Base-by-base conservation (phyloP, 2,888 invertebrate genomes). In the Limenitis camilla region DNA sequence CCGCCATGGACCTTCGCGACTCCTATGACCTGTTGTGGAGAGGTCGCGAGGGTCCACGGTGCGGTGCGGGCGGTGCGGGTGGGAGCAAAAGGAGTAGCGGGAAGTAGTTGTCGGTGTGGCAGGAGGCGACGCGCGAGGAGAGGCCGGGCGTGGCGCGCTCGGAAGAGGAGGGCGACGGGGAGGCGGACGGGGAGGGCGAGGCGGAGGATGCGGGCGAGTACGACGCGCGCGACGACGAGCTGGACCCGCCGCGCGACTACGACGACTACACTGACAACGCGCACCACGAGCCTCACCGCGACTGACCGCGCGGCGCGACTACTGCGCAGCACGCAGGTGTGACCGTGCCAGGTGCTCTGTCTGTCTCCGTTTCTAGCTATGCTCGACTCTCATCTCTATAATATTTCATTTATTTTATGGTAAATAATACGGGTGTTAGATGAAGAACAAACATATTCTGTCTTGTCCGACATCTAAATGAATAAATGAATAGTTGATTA, bases 251-350 rank as follows among this genome's bases (percentile, higher is more conserved):
- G 76, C 78, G 59, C 75, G 80, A 84, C 69, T 84, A 85, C 72
- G 83, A 84, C 67, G 85, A 85, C 76, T 85, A 86, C 76, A 71
- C 71, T 42, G 84, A 85, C 73, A 82, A 85, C 75, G 73, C 81
- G 65, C 79, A 80, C 65, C 73, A 68, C 64, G 64, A 78, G 59
- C 72, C 62, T 52, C 77, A 69, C 64, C 78, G 69, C 67, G 81
- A 82, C 79, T 82, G 76, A 78, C 59, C n/a, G n/a, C n/a, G n/a
- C n/a, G n/a, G n/a, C n/a, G n/a, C n/a, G n/a, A n/a, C n/a, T n/a
- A n/a, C n/a, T n/a, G n/a, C n/a, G n/a, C n/a, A n/a, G 48, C 40
- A 27, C n/a, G 35, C 44, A 50, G 50, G 44, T 45, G 44, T n/a
- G 28, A 10, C 9, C 36, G 8, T 38, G 7, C 19, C 8, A 31